Conservation (phyloP, 2,888 invertebrate species). For the Pelosia muscerda region DNA sequence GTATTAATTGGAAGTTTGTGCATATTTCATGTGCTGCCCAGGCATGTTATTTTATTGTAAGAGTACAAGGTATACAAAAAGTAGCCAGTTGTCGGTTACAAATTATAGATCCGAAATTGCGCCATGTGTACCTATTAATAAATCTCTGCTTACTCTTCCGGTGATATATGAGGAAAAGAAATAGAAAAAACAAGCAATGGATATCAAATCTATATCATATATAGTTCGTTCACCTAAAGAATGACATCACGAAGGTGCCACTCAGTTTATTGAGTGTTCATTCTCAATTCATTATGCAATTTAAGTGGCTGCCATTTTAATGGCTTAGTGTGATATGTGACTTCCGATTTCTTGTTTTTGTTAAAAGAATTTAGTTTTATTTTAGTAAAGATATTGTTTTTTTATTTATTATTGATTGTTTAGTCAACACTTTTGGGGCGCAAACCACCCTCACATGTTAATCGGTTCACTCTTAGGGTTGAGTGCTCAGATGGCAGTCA, state of each 20-base stretch:
- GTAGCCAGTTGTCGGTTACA: too few species aligned
- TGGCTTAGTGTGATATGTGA: constrained; percentile 33
- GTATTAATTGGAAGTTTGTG: too few species aligned
- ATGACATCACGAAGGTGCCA: constrained; percentile 47
- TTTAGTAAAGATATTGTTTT: not conserved
- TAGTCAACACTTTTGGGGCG: too few species aligned
- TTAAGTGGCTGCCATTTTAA: constrained; percentile 19
- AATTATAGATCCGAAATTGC: too few species aligned
- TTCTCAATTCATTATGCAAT: constrained; percentile 5
- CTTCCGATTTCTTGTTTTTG: constrained; percentile 34
- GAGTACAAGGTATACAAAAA: too few species aligned
- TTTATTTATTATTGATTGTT: too few species aligned
- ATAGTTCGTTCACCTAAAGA: constrained; percentile 43
- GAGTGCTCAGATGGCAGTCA: too few species aligned
- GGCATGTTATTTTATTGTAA: too few species aligned
- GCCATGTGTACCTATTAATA: not conserved
- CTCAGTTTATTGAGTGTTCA: constrained; percentile 21
- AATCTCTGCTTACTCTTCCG: not conserved
- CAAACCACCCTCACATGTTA: too few species aligned
- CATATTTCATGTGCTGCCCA: too few species aligned
- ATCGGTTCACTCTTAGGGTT: too few species aligned
- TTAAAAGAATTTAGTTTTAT: not conserved
- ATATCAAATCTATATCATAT: not conserved
- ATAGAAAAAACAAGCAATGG: not conserved
- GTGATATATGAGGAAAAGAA: not conserved